Conservation (phyloP, 1,140 invertebrate genomes). For the Oryctes rhinoceros region DNA sequence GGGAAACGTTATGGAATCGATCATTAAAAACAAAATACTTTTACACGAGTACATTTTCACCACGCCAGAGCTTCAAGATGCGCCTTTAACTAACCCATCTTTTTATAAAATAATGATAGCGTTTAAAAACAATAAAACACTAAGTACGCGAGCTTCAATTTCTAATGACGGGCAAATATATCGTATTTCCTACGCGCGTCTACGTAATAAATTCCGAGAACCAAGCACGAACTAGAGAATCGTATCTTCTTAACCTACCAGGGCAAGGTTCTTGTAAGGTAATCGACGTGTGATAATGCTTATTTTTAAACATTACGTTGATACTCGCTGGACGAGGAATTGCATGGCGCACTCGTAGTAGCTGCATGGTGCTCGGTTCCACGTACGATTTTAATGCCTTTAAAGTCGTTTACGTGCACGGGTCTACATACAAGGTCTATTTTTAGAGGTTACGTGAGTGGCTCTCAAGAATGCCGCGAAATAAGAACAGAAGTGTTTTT, state of each 20-base stretch:
- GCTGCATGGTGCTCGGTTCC: neutral
- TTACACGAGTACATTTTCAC: too few relatives aligned
- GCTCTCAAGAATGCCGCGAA: too few relatives aligned
- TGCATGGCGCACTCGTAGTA: neutral
- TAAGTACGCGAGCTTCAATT: too few relatives aligned
- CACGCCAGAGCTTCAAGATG: too few relatives aligned
- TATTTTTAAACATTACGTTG: conserved; percentile 26
- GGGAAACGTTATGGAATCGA: too few relatives aligned
- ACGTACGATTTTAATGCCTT: conserved; percentile 12
- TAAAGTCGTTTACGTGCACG: conserved; percentile 25
- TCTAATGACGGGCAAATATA: neutral
- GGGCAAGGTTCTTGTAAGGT: conserved; percentile 32
- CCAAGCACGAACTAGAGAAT: neutral
- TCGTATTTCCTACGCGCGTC: too few relatives aligned
- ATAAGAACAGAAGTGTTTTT: too few relatives aligned
- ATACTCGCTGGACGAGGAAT: neutral
- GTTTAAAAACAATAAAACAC: too few relatives aligned
- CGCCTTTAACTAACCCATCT: too few relatives aligned
- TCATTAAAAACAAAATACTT: too few relatives aligned
- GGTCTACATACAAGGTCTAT: neutral
- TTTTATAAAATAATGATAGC: too few relatives aligned
- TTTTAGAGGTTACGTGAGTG: conserved; percentile 9
- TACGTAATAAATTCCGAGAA: neutral
- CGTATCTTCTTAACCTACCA: conserved; percentile 27
- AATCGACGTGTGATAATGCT: conserved; percentile 23